Evolutionary conservation across 2,888 invertebrate species (phyloP), one percentile per base, ranked within the genome.

Genomic region (Euclidia mi): DNA sequence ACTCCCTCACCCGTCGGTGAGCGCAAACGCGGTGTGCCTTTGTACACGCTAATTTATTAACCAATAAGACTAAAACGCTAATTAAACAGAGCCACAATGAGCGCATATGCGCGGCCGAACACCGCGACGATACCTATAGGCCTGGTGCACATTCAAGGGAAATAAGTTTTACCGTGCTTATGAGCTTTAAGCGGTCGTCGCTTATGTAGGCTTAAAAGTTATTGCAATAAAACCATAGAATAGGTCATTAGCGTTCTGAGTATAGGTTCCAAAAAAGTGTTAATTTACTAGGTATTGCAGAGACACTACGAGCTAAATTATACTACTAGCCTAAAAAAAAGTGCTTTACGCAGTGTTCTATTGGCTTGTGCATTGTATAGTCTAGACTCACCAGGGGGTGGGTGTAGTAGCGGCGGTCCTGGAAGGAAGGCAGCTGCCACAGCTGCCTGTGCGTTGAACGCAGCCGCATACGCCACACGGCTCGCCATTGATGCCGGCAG

Each of bases 401-500:
- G 92, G 50, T 91, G 94, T 62, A 92, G 79, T 51, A 92, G 93
- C 40, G 95, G 95, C 48, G 95, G 96, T 35, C 96, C 96, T 20
- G 97, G 98, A 78, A 98, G 90, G 90, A 98, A 98, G 41, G 98
- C 98, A 11, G 98, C 98, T 6, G 98, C 98, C 41, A 98, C 98
- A n/a, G 98, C 98, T 35, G 98, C 98, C 87, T 98, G 98, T 45
- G 98, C 98, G 92, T 98, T 98, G 90, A 98, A 97, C 77, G 98
- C 98, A 34, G 98, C 98, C 95, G 98, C 98, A 89, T 98, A 98
- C 55, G 98, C 98, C 96, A 98, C 98, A 35, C 98, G 95, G 78
- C 97, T 97, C 25, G 97, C 96, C 91, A 96, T 95, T 58, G 96
- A 96, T 83, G 96, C 96, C 59, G 96, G 95, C 81, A 96, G 95